phyloP scores from a whole-genome alignment of 2,888 invertebrate genomes.

The Clunio marinus region DNA sequence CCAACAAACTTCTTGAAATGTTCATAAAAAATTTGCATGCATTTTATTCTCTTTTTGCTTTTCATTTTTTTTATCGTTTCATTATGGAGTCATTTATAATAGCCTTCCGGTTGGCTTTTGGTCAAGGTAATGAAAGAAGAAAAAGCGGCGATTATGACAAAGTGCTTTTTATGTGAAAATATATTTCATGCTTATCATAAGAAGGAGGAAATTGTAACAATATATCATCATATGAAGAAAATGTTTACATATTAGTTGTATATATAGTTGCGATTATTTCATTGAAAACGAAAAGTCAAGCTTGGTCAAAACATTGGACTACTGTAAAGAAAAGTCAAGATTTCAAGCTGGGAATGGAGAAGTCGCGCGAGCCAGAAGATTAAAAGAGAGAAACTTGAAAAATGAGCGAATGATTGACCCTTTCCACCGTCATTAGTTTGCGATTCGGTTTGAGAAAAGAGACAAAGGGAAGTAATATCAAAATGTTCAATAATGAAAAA shows the following conservation, averaged over 20 bases:
- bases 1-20: slow-evolving; percentile 8
- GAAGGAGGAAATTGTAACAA: no score
- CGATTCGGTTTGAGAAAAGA: not conserved
- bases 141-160: slow-evolving; percentile 11
- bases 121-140: slow-evolving; percentile 5
- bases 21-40: slow-evolving; percentile 5
- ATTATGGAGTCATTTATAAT: slow-evolving; percentile 4
- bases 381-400: slow-evolving; percentile 3
- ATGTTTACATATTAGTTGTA: no score
- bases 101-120: slow-evolving; percentile 17
- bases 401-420: not conserved
- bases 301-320: slow-evolving; percentile 17
- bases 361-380: no score
- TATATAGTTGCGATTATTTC: no score
- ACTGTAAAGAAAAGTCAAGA: slow-evolving; percentile 6
- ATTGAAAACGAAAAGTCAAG: no score
- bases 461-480: slow-evolving; percentile 2
- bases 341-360: no score
- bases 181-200: no score
- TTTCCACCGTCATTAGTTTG: not conserved
- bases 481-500: not conserved
- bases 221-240: no score
- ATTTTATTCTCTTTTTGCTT: not conserved
- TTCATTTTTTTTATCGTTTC: slow-evolving; percentile 1
- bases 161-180: no score